Conservation (phyloP, 2,888 invertebrate genomes). For the Lydus trimaculatus region DNA sequence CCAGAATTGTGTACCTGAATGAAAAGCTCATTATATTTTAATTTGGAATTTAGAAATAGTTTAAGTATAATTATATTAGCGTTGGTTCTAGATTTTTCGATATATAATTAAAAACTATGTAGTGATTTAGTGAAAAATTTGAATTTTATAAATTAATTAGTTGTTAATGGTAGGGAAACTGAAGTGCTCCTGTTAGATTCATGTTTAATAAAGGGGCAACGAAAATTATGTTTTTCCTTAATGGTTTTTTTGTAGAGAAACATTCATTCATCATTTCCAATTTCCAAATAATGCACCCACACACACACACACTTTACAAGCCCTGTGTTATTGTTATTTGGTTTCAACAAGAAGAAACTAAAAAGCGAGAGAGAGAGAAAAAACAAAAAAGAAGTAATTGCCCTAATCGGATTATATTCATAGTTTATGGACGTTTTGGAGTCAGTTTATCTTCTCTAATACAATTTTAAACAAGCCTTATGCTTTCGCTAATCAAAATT, state of each 20-base stretch:
- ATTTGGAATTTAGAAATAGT: neutral
- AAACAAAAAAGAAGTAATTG: constrained; percentile 4
- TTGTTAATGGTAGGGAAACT: too few relatives aligned
- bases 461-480: constrained; percentile 15
- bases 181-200: too few relatives aligned
- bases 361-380: too few relatives aligned
- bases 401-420: constrained; percentile 17
- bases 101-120: too few relatives aligned
- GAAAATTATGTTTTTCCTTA: too few relatives aligned
- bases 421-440: constrained; percentile 12
- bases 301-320: neutral
- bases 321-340: neutral
- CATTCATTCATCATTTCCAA: neutral
- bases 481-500: constrained; percentile 14
- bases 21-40: neutral
- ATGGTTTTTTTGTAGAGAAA: neutral
- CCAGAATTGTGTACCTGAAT: neutral
- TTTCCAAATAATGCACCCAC: neutral
- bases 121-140: too few relatives aligned
- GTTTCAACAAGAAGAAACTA: neutral
- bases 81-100: too few relatives aligned
- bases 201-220: too few relatives aligned
- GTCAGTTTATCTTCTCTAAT: constrained; percentile 13
- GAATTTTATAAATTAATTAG: too few relatives aligned
- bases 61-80: too few relatives aligned